These are phyloP conservation scores for Liparis tanakae DNA, from an alignment of 2,797 vertebrate genomes.

Conservation along the genomic window DNA sequence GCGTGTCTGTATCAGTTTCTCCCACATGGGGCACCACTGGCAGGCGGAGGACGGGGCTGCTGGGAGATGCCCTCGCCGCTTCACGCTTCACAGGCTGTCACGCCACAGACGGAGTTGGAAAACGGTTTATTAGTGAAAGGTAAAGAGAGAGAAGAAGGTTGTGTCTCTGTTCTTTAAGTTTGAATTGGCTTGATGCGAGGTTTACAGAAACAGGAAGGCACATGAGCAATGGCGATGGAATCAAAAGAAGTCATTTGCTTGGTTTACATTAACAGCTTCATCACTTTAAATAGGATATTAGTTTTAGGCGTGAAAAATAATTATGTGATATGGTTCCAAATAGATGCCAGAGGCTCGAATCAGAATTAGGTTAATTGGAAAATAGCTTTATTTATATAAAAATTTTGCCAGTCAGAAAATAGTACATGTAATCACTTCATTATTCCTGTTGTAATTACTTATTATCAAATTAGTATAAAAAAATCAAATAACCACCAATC, in stretches of 20 bases:
- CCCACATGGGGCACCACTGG: constrained; percentile 84
- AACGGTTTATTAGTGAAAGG: constrained; percentile 53
- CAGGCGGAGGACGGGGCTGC: constrained; percentile 73
- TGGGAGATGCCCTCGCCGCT: constrained; percentile 80
- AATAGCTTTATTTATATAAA: not conserved
- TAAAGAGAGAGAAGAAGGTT: constrained; percentile 22
- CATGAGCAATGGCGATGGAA: constrained; percentile 38
- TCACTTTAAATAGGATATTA: constrained; percentile 38
- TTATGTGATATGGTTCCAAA: constrained; percentile 3
- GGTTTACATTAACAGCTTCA: constrained; percentile 31
- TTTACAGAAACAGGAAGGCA: constrained; percentile 10
- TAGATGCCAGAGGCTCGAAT: constrained; percentile 10
- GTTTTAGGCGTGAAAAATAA: constrained; percentile 21
- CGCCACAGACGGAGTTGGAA: constrained; percentile 45
- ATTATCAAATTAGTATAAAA: constrained; percentile 9
- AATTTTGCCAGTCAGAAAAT: constrained; percentile 9
- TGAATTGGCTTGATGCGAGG: constrained; percentile 30
- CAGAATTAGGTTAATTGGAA: constrained; percentile 19
- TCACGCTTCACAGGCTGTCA: constrained; percentile 86
- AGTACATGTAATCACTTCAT: not conserved
- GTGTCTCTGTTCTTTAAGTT: constrained; percentile 26
- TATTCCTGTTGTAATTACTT: not conserved
- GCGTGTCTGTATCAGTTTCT: constrained; percentile 81
- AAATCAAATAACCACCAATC: constrained; percentile 28
- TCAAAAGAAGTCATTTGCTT: constrained; percentile 39